Percentiles rank a stretch among this genome's conserved stretches.
Conservation (phyloP, 2,888 invertebrate genomes). For the Hyles lineata region DNA sequence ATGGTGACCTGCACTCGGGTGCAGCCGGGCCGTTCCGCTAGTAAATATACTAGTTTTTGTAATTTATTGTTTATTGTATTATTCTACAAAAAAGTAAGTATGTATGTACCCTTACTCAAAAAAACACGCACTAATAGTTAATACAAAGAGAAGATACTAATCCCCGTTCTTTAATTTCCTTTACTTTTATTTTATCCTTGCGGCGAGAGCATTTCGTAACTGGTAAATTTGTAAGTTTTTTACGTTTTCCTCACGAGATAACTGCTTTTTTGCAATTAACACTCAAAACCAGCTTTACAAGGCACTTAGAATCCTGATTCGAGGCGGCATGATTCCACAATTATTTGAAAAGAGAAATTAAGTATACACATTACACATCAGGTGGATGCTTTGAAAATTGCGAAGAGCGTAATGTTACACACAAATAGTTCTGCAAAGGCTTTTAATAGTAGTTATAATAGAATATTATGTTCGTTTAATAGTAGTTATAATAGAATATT, state of each 20-base stretch:
- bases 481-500: too few species aligned
- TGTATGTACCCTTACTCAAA: too few species aligned
- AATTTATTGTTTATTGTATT: too few species aligned
- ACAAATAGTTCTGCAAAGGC: background rate
- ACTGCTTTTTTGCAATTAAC: constrained; percentile 37
- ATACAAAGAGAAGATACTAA: background rate
- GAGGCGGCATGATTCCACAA: background rate
- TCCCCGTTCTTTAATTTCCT: background rate
- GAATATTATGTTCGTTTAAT: too few species aligned
- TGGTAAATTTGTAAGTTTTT: constrained; percentile 21
- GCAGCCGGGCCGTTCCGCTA: too few species aligned
- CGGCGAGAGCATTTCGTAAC: constrained; percentile 27
- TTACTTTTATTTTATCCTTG: background rate
- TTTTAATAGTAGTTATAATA: background rate
- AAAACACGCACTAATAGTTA: background rate
- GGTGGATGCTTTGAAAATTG: background rate
- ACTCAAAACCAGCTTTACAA: constrained; percentile 25
- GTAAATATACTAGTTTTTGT: too few species aligned
- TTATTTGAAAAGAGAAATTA: background rate
- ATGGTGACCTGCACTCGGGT: too few species aligned
- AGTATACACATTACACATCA: background rate
- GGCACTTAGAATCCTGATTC: background rate
- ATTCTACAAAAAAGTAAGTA: too few species aligned
- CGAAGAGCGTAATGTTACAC: background rate
- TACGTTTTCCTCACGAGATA: constrained; percentile 41